A percentile compares a stretch with the other conserved stretches of the same genome.
Evolutionary conservation across 2,113 vertebrate genomes (phyloP).

Genomic region (Catagonus wagneri): DNA sequence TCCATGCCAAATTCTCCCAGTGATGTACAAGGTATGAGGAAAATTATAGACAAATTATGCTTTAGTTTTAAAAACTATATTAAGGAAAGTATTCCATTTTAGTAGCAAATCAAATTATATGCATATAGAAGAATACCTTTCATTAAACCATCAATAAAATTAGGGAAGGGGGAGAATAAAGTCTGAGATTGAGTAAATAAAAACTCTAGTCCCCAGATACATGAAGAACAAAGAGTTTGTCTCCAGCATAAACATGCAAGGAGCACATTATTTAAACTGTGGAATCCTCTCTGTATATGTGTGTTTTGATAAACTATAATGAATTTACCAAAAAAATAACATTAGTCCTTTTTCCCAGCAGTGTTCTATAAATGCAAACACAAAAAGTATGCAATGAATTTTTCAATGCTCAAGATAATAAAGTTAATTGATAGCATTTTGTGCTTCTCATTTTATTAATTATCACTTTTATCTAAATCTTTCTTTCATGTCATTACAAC

Average conservation of each 20-base stretch:
- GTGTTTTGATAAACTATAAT: constrained; percentile 14
- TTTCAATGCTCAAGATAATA: constrained; percentile 50
- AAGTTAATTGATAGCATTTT: constrained; percentile 39
- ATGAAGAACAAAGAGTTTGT: constrained; percentile 6
- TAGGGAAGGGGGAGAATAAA: constrained; percentile 20
- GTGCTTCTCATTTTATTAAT: neutral
- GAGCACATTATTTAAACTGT: neutral
- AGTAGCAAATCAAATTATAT: neutral
- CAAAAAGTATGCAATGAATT: neutral
- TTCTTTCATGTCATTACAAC: neutral
- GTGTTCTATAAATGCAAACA: constrained; percentile 13
- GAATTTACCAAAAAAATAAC: neutral
- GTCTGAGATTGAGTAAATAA: neutral
- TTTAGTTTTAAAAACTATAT: constrained; percentile 26
- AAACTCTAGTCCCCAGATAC: neutral
- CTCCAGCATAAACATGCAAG: neutral
- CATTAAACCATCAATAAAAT: neutral
- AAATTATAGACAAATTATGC: neutral
- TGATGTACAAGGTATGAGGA: neutral
- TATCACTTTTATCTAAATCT: constrained; percentile 21
- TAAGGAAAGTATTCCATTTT: constrained; percentile 14
- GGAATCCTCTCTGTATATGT: neutral
- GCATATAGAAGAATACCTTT: neutral
- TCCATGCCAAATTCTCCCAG: neutral
- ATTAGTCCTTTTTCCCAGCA: neutral